Percentiles rank a stretch among this genome's conserved stretches.
These are phyloP conservation scores for Plutella xylostella DNA, from an alignment of 2,888 invertebrate species.

Conservation along the genomic window DNA sequence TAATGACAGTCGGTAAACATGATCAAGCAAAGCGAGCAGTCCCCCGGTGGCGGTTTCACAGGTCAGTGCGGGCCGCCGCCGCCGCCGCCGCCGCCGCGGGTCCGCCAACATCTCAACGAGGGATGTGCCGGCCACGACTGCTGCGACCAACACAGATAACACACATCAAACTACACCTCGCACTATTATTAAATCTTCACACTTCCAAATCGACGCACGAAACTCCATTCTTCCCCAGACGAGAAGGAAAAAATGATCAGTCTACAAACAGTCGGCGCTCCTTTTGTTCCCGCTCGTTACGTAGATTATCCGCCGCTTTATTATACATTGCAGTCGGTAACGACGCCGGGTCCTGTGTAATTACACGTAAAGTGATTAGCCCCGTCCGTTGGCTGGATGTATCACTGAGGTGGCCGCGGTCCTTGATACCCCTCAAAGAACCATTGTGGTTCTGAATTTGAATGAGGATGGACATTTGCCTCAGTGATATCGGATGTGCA, in stretches of 20 bases:
- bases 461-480: too few relatives aligned
- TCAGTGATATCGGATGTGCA: too few relatives aligned
- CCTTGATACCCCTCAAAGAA: too few relatives aligned
- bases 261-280: constrained; percentile 16
- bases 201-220: neutral
- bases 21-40: too few relatives aligned
- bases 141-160: neutral
- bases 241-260: neutral
- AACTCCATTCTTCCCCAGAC: neutral
- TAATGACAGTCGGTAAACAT: too few relatives aligned
- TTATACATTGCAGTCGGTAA: constrained; percentile 1
- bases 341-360: constrained; percentile 1
- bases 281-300: constrained; percentile 35
- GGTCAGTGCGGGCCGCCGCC: neutral
- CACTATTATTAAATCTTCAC: neutral
- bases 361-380: constrained; percentile 2
- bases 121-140: constrained; percentile 2
- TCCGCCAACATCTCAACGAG: neutral
- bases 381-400: too few relatives aligned
- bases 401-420: too few relatives aligned
- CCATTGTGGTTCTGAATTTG: too few relatives aligned
- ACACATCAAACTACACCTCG: neutral
- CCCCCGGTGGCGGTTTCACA: neutral
- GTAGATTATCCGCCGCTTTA: constrained; percentile 24
- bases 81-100: neutral